Conservation (phyloP, 2,113 vertebrate species). For the Sinocyclocheilus maitianheensis region DNA sequence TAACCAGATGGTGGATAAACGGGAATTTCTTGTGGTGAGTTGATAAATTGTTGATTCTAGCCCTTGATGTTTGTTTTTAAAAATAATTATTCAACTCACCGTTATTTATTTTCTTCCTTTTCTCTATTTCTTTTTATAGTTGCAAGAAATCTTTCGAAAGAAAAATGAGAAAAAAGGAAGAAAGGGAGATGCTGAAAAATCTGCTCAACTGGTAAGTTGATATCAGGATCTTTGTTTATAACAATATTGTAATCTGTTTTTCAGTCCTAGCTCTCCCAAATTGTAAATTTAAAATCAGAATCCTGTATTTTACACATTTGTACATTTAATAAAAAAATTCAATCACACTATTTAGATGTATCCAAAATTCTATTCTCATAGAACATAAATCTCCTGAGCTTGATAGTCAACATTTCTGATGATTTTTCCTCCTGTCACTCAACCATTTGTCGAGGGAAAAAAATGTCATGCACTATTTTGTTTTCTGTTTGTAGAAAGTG, state of each 20-base stretch:
- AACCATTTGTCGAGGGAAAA: not conserved
- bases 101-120: not conserved
- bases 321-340: not conserved
- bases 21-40: slow-evolving; percentile 98
- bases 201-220: slow-evolving; percentile 90
- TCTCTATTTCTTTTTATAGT: slow-evolving; percentile 69
- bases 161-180: slow-evolving; percentile 95
- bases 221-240: not conserved
- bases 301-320: not conserved
- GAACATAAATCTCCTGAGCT: not conserved
- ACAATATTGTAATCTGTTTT: not conserved
- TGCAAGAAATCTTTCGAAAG: slow-evolving; percentile 98
- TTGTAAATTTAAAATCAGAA: not conserved
- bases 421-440: not conserved
- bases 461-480: not conserved
- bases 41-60: slow-evolving; percentile 19
- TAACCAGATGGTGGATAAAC: slow-evolving; percentile 99
- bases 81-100: not conserved
- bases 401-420: not conserved
- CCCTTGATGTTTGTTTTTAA: not conserved
- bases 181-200: slow-evolving; percentile 93
- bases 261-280: not conserved
- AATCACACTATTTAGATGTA: not conserved
- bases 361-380: not conserved
- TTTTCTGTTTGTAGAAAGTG: not conserved